Evolutionary conservation across 1,140 invertebrate species (phyloP), one percentile per base, ranked within the genome.

Genomic region (Philotrypesis tridentata): DNA sequence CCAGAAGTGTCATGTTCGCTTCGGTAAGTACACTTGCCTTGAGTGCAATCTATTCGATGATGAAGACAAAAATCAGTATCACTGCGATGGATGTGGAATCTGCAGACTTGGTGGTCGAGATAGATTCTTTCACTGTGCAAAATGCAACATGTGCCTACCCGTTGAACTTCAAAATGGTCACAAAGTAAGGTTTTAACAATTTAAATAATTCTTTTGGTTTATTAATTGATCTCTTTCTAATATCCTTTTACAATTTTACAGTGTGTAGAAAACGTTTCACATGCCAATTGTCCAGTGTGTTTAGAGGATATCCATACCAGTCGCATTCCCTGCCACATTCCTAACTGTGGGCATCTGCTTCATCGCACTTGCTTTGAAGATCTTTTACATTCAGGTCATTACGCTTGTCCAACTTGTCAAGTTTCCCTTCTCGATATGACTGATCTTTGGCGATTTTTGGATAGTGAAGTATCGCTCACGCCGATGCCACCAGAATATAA

Each of bases 31-130:
- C 90, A 97, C 95, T 73, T 98, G 97, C 87, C 91, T 95, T 7
- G 95, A 96, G 78, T 98, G 97, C 90, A 96, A 96, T 90, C 91
- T 98, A n/a, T 97, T 96, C 89, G 97, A 97, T 88, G 96, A 97
- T 88, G 95, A 96, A 79, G 96, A 97, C 85, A 97, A 96, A 88
- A 93, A 95, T 86, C 97, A 97, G 90, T 98, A 97, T 91, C 97
- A 98, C 87, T 98, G 97, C 86, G 94, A 96, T 82, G 95, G 95
- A 2, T 98, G 97, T 92, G 96, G 96, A 0, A 96, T 98, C 82
- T 98, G 97, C 87, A 94, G 97, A 65, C 94, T 97, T 82, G 97
- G 97, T 3, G 97, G 96, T 1, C 92, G 95, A 27, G 96, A 97
- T 80, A 94, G 95, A 84, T 98, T 96, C 91, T 97, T 97, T 89